Conservation (phyloP, 1,140 invertebrate genomes). For the Bombus sylvicola region DNA sequence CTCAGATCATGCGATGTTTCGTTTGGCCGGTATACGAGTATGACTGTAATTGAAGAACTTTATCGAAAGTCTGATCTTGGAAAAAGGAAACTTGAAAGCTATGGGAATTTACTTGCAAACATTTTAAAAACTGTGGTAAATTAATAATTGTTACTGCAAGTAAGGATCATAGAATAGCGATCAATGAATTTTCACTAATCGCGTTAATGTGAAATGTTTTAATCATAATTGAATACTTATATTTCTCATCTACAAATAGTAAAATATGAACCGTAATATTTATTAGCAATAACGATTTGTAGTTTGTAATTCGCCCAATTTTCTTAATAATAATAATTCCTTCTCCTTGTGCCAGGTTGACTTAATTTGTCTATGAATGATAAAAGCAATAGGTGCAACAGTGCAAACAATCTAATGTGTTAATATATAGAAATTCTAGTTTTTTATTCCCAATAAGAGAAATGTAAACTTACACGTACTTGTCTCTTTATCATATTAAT, state of each 20-base stretch:
- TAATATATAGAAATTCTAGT: background rate
- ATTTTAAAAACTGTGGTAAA: background rate
- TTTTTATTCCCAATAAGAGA: background rate
- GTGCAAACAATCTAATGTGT: too few species aligned
- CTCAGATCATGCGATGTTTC: background rate
- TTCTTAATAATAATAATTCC: background rate
- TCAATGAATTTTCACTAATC: too few species aligned
- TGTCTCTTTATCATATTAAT: background rate
- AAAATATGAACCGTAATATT: background rate
- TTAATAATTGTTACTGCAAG: background rate
- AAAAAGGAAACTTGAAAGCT: background rate
- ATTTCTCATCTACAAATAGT: background rate
- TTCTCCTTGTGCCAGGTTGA: background rate
- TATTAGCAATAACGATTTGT: too few species aligned
- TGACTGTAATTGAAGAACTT: background rate
- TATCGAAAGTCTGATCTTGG: background rate
- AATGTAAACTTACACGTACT: background rate
- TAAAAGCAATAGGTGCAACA: too few species aligned
- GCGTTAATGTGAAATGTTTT: too few species aligned
- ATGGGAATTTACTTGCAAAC: background rate
- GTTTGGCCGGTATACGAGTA: background rate
- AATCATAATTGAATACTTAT: background rate
- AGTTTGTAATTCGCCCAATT: background rate
- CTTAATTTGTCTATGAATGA: background rate
- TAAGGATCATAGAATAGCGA: too few species aligned